Evolutionary conservation across 2,888 invertebrate species (phyloP), one percentile per base, ranked within the genome.

Genomic region (Furcula furcula): DNA sequence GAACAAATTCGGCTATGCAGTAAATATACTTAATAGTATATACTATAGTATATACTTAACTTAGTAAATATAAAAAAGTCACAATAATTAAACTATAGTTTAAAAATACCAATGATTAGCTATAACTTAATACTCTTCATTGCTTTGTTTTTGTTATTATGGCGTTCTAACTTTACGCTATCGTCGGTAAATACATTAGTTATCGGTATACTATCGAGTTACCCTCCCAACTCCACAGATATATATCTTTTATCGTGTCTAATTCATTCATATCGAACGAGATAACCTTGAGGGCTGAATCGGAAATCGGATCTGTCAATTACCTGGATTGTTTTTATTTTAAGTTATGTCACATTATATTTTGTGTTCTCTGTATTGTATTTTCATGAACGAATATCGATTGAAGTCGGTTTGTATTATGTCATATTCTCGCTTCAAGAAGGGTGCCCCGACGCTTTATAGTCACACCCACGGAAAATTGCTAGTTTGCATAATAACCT

Each of bases 271-370:
- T 73, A 74, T 72, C 71, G 45, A 30, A 48, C 65, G 48, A 30
- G 64, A 65, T 76, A 69, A 77, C 76, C 73, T 78, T 72, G 65
- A 43, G 44, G 43, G 53, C 36, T 61, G 60, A 62, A 61, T 39
- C 31, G 34, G 46, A 49, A 62, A 61, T 39, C 31, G 34, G 46
- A 49, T 50, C 50, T 55, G 32, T 28, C 40, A 32, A 30, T 33
- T 39, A 37, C 30, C 29, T 16, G 29, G 45, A 36, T 39, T 55
- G 56, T 58, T 59, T 50, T 55, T 53, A 50, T 55, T 53, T 44
- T 34, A n/a, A n/a, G n/a, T n/a, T 34, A 33, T 23, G 40, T 53
- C 7, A 19, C 19, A 23, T 11, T 23, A 4, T n/a, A n/a, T n/a
- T n/a, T n/a, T n/a, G n/a, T n/a, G n/a, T n/a, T n/a, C n/a, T n/a